Conservation (phyloP, 2,888 invertebrate genomes). For the Timandra comae region DNA sequence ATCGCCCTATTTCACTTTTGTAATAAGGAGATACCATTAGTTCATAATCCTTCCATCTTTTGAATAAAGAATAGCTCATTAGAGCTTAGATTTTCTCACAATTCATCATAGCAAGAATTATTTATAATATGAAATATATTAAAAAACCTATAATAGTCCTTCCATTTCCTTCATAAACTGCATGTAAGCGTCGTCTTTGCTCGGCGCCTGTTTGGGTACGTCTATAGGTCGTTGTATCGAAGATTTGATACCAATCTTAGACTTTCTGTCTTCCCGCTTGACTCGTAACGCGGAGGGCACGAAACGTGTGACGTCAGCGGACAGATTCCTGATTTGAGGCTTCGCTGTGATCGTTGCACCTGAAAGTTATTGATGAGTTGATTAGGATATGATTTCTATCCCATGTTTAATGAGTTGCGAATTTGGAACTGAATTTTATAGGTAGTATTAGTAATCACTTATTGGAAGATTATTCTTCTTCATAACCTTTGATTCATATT, state of each 20-base stretch:
- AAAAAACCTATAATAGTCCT: slow-evolving; percentile 82
- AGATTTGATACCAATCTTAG: slow-evolving; percentile 72
- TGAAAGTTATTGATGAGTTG: no score
- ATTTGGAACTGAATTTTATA: no score
- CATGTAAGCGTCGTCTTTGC: slow-evolving; percentile 98
- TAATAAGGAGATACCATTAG: no score
- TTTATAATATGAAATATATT: not conserved
- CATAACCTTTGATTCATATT: no score
- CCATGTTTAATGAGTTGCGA: no score
- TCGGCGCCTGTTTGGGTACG: slow-evolving; percentile 72
- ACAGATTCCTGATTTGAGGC: slow-evolving; percentile 95
- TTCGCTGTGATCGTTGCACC: slow-evolving; percentile 95
- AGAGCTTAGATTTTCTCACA: no score
- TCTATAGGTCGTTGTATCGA: slow-evolving; percentile 73
- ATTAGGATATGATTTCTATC: no score
- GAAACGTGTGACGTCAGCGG: slow-evolving; percentile 96
- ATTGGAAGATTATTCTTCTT: no score
- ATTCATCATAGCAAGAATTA: no score
- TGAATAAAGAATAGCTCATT: no score
- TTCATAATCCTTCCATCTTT: no score
- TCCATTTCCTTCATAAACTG: slow-evolving; percentile 99
- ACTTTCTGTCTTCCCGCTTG: slow-evolving; percentile 88
- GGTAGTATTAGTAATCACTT: no score
- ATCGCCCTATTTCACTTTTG: slow-evolving; percentile 18
- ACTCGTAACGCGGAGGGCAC: slow-evolving; percentile 95